Evolutionary conservation across 2,113 vertebrate genomes (phyloP).

Genomic region (Sphaerodactylus townsendi): DNA sequence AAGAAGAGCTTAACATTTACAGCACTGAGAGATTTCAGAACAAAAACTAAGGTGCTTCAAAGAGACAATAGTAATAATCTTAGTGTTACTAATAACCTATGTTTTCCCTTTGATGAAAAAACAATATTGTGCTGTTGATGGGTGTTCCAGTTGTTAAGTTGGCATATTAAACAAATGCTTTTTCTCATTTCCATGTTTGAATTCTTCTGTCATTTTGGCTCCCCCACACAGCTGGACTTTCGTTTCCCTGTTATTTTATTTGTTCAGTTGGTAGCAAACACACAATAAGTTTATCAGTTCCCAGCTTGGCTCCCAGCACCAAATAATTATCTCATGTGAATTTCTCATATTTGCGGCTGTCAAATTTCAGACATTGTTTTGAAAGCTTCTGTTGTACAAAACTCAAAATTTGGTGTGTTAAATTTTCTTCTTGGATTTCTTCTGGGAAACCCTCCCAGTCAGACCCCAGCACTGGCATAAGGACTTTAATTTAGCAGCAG

Average conservation of each 20-base stretch:
- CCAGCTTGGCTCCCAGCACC: neutral
- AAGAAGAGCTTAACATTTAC: conserved; percentile 41
- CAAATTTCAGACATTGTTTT: neutral
- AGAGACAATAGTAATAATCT: conserved; percentile 66
- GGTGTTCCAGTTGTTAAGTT: conserved; percentile 15
- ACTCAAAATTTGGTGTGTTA: neutral
- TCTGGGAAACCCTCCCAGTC: neutral
- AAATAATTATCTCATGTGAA: conserved; percentile 9
- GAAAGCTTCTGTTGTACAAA: neutral
- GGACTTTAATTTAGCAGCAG: neutral
- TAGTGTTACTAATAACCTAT: conserved; percentile 59
- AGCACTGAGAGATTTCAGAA: conserved; percentile 58
- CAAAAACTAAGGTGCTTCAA: conserved; percentile 53
- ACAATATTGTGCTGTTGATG: conserved; percentile 2
- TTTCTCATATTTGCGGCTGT: neutral
- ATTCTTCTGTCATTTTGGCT: neutral
- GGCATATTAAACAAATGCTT: neutral
- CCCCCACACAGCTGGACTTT: neutral
- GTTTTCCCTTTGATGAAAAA: conserved; percentile 54
- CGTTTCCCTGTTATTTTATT: neutral
- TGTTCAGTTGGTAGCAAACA: conserved; percentile 10
- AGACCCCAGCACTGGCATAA: neutral
- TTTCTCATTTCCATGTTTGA: neutral
- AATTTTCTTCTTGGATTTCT: neutral
- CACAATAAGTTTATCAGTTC: neutral